phyloP scores from a whole-genome alignment of 2,888 invertebrate species.

The Copidosoma aretas region DNA sequence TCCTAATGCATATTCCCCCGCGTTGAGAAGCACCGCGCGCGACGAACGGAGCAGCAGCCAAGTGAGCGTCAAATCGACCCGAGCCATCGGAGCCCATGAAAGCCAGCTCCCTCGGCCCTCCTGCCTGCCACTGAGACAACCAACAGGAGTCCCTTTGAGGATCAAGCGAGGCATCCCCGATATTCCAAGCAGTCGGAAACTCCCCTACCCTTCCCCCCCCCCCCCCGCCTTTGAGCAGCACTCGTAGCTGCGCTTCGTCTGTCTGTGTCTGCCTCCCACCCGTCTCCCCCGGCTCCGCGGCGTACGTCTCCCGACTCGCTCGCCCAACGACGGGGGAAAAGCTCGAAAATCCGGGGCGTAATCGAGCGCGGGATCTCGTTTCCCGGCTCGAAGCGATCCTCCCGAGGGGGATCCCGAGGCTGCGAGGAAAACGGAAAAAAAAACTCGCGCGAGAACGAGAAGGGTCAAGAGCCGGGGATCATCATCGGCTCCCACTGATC shows the following conservation, averaged over 20 bases:
- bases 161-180: neutral
- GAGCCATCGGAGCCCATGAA: neutral
- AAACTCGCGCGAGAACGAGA: neutral
- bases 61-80: neutral
- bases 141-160: neutral
- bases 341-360: slow-evolving; percentile 19
- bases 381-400: neutral
- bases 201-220: neutral
- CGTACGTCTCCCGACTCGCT: neutral
- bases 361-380: slow-evolving; percentile 28
- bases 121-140: neutral
- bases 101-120: neutral
- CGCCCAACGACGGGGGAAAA: neutral
- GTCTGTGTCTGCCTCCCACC: neutral
- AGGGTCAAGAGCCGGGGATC: slow-evolving; percentile 26
- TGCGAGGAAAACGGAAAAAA: slow-evolving; percentile 11
- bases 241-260: neutral
- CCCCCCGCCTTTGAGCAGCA: neutral
- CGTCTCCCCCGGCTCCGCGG: neutral
- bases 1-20: no score
- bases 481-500: slow-evolving; percentile 37
- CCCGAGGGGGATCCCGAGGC: neutral
- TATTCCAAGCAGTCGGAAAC: slow-evolving; percentile 6
- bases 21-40: neutral
- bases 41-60: neutral